phyloP scores from a whole-genome alignment of 2,113 vertebrate genomes.

The Corydoras maculifer region DNA sequence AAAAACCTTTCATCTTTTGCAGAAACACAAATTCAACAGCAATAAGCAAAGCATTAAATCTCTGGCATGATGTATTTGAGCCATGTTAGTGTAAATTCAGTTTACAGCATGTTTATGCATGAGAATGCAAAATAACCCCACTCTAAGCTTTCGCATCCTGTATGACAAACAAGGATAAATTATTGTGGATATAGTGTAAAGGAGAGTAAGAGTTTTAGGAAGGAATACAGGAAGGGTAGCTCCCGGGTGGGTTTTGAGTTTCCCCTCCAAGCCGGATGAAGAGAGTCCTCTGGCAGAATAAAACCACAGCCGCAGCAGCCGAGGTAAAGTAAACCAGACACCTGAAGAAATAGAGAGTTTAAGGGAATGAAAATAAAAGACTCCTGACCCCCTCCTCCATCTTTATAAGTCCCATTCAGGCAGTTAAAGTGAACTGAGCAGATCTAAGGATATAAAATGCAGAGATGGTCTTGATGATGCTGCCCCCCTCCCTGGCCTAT shows the following conservation, averaged over 20 bases:
- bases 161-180: conserved; percentile 25
- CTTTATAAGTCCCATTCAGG: conserved; percentile 14
- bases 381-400: conserved; percentile 2
- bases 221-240: conserved; percentile 18
- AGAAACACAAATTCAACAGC: conserved; percentile 2
- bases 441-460: conserved; percentile 55
- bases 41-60: conserved; percentile 21
- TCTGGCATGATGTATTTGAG: not conserved
- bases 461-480: conserved; percentile 47
- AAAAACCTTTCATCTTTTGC: conserved; percentile 24
- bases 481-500: conserved; percentile 28
- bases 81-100: conserved; percentile 13
- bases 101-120: conserved; percentile 19
- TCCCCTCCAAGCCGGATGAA: conserved; percentile 35
- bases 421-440: conserved; percentile 48
- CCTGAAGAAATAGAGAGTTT: conserved; percentile 31
- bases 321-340: conserved; percentile 38
- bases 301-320: conserved; percentile 36
- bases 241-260: conserved; percentile 45
- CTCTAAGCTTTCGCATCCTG: no score
- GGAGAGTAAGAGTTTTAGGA: conserved; percentile 6
- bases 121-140: not conserved
- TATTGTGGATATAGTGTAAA: conserved; percentile 13
- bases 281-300: conserved; percentile 38
- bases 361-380: conserved; percentile 21